phyloP scores from a whole-genome alignment of 64 coral and sea anemone genomes.

The Dendrophyllia cribrosa region DNA sequence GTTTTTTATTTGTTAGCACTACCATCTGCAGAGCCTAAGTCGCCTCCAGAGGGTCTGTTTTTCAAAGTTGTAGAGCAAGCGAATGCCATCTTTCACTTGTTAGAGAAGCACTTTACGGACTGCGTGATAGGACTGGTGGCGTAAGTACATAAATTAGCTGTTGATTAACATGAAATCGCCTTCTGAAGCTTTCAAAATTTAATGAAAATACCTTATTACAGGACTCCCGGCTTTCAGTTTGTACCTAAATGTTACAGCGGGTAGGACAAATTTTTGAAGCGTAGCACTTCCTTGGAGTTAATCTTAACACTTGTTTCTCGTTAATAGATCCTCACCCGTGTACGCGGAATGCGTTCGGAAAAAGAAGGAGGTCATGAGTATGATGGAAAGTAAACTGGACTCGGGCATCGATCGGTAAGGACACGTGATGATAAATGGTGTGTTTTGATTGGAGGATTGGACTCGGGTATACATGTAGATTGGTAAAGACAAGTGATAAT shows the following conservation, averaged over 20 bases:
- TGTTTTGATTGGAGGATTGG: slow-evolving; percentile 39
- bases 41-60: slow-evolving; percentile 75
- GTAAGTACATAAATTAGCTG: slow-evolving; percentile 45
- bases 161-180: too few relatives aligned
- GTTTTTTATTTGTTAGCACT: slow-evolving; percentile 66
- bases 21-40: slow-evolving; percentile 84
- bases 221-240: too few relatives aligned
- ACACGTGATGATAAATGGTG: not conserved
- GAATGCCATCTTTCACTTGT: slow-evolving; percentile 95
- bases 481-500: slow-evolving; percentile 9
- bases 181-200: too few relatives aligned
- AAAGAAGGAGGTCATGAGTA: slow-evolving; percentile 92
- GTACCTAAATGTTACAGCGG: not conserved
- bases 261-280: not conserved
- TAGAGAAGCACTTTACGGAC: slow-evolving; percentile 99
- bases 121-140: slow-evolving; percentile 95
- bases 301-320: not conserved
- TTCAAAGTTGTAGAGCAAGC: slow-evolving; percentile 95
- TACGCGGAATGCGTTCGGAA: slow-evolving; percentile 96
- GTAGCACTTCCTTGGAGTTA: not conserved
- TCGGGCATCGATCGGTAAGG: slow-evolving; percentile 90
- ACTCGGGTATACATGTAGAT: slow-evolving; percentile 46
- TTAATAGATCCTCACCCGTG: slow-evolving; percentile 84
- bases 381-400: slow-evolving; percentile 96
- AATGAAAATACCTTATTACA: too few relatives aligned